Evolutionary conservation across 2,797 vertebrate genomes (phyloP), one percentile per base, ranked within the genome.

Genomic region (Anguilla marmorata): DNA sequence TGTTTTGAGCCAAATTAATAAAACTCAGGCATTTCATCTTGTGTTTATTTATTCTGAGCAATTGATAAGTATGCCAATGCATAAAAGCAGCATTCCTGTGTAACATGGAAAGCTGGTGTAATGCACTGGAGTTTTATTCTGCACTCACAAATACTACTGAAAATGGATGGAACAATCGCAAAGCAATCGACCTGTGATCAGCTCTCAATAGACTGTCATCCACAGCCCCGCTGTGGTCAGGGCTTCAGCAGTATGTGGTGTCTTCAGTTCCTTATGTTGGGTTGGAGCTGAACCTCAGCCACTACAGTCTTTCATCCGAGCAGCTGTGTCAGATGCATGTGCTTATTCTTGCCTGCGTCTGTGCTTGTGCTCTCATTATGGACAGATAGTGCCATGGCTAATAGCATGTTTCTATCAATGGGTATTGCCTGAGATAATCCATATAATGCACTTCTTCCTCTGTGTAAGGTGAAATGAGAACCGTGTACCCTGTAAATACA

Each of bases 101-200:
- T 45, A 50, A 24, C 79, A 33, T 21, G 33, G 41, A 82, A 2
- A 82, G 79, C 79, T 2, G 19, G 37, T 48, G 41, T 0, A 24
- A 8, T 11, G 9, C 3, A 50, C 72, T 16, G 12, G 12, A 76
- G 27, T 56, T 56, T 56, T 56, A 56, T 56, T 56, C 14, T 56
- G 54, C 54, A 16, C 54, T 56, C 54, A 52, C 63, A n/a, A 94
- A 94, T 92, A 92, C 91, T 37, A 41, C 93, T 90, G 90, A 89
- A 87, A 91, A 91, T 88, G 89, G 92, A 90, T 89, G 92, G 92
- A 92, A 92, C 92, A 93, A 93, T 92, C 91, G 94, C 92, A 94
- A 92, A 93, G 93, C 93, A 93, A 94, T 94, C 95, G 94, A 95
- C 93, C 94, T 91, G 89, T 94, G 92, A 90, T 92, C 94, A 19